phyloP scores from a whole-genome alignment of 2,113 vertebrate genomes.

The Python bivittatus region DNA sequence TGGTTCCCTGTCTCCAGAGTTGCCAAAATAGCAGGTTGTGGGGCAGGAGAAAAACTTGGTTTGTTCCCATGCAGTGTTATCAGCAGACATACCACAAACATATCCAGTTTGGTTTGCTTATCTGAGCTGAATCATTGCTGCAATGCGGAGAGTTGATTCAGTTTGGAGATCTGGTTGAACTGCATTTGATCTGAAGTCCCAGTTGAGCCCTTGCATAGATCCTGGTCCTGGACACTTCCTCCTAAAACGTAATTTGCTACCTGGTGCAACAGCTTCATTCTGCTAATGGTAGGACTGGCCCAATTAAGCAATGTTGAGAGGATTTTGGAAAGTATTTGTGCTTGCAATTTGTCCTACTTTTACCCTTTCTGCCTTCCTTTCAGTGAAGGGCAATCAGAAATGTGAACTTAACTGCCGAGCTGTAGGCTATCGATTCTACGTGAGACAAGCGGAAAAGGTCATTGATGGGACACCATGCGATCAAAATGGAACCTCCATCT shows the following conservation, averaged over 20 bases:
- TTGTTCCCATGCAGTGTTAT: background rate
- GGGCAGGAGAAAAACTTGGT: background rate
- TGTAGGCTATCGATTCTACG: slow-evolving; percentile 90
- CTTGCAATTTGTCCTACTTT: background rate
- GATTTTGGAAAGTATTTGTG: background rate
- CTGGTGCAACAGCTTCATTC: background rate
- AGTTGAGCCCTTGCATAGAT: background rate
- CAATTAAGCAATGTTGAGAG: background rate
- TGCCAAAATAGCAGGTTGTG: background rate
- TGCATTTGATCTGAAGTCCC: background rate
- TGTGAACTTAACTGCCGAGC: slow-evolving; percentile 94
- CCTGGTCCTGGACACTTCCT: background rate
- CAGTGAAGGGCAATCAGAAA: slow-evolving; percentile 80
- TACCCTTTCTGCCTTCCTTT: slow-evolving; percentile 37
- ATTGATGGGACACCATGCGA: slow-evolving; percentile 92
- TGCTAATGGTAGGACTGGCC: background rate
- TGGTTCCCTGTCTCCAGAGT: background rate
- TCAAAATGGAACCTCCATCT: slow-evolving; percentile 80
- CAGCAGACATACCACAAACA: background rate
- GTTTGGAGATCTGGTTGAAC: background rate
- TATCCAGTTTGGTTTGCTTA: background rate
- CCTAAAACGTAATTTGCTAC: background rate
- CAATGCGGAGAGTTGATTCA: background rate
- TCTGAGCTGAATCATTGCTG: background rate
- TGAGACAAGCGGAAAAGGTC: slow-evolving; percentile 84